phyloP scores from a whole-genome alignment of 2,888 invertebrate genomes.

The Diachrysia chrysitis region DNA sequence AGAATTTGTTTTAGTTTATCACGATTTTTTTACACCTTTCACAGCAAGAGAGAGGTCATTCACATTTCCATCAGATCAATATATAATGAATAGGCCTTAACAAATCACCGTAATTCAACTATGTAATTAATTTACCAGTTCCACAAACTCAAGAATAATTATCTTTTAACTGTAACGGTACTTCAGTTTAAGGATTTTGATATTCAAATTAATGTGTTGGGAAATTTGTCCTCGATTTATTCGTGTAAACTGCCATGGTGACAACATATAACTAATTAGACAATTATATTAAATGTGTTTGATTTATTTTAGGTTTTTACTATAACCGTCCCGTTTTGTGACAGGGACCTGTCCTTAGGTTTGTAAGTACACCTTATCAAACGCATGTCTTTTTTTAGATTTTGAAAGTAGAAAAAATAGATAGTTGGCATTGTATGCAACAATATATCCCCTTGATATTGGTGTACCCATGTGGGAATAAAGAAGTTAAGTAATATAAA shows the following conservation, averaged over 20 bases:
- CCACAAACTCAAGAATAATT: conserved; percentile 18
- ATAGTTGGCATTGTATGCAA: no score
- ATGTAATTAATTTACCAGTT: conserved; percentile 17
- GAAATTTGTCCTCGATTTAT: conserved; percentile 12
- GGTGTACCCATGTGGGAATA: not conserved
- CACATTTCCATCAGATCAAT: conserved; percentile 1
- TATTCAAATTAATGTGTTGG: conserved; percentile 14
- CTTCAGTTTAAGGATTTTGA: conserved; percentile 17
- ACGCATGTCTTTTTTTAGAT: no score
- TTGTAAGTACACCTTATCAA: no score
- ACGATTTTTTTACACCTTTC: no score
- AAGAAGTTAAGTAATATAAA: not conserved
- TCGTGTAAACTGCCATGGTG: conserved; percentile 23
- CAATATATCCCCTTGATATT: no score
- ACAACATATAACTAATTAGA: conserved; percentile 15
- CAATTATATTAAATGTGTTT: not conserved
- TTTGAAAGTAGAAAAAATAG: no score
- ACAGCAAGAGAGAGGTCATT: conserved; percentile 9
- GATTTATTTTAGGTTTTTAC: not conserved
- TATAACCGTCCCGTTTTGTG: not conserved
- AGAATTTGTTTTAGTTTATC: no score
- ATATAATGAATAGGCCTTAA: conserved; percentile 17
- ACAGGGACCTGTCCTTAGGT: not conserved
- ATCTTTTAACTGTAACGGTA: conserved; percentile 22
- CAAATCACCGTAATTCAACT: conserved; percentile 27